Percentiles rank a stretch among this genome's conserved stretches.
These are phyloP conservation scores for Aelia acuminata DNA, from an alignment of 2,888 invertebrate genomes.

Conservation along the genomic window DNA sequence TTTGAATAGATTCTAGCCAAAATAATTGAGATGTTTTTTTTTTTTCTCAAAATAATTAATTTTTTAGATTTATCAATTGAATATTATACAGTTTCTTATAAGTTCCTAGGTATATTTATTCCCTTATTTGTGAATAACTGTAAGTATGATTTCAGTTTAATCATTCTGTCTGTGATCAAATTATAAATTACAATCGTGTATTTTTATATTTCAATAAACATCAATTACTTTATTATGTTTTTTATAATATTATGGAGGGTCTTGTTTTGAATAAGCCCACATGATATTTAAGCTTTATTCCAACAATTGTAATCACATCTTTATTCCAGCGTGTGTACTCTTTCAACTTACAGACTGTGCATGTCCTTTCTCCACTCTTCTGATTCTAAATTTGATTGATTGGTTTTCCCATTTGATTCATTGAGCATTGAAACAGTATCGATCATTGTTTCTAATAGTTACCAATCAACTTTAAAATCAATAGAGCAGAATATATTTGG, in stretches of 20 bases:
- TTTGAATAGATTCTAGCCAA: background rate
- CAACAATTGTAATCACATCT: too few relatives aligned
- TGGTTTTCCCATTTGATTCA: too few relatives aligned
- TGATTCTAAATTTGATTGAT: too few relatives aligned
- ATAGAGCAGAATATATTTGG: too few relatives aligned
- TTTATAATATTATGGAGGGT: background rate
- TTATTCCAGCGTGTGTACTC: too few relatives aligned
- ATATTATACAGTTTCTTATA: background rate
- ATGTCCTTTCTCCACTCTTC: too few relatives aligned
- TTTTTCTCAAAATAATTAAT: background rate
- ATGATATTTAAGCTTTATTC: too few relatives aligned
- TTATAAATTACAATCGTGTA: background rate
- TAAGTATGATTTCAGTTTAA: background rate
- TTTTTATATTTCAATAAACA: background rate
- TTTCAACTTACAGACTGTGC: too few relatives aligned
- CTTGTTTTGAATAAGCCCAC: too few relatives aligned
- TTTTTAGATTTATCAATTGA: background rate
- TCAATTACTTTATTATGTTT: background rate
- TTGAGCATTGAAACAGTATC: too few relatives aligned
- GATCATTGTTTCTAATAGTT: too few relatives aligned
- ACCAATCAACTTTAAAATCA: too few relatives aligned
- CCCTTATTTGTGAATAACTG: background rate
- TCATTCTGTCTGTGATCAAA: constrained; percentile 34
- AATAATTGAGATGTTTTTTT: background rate
- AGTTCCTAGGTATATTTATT: background rate